These are phyloP conservation scores for Drosophila aff. DNA, from an alignment of 1,140 invertebrate species.

Conservation along the genomic window DNA sequence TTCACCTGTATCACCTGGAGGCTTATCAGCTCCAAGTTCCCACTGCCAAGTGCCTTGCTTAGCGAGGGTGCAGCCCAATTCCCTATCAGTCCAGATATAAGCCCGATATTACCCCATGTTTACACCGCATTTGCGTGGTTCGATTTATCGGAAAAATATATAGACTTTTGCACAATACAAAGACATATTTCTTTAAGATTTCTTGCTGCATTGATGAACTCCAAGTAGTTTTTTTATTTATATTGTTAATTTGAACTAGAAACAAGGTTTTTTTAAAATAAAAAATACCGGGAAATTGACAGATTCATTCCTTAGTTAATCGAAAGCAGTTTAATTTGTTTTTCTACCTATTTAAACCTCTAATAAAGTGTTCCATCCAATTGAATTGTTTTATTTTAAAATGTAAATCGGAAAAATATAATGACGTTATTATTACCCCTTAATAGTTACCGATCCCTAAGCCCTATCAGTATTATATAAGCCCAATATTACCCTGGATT, in stretches of 20 bases:
- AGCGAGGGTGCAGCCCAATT: conserved; percentile 33
- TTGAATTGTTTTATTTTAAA: too few relatives aligned
- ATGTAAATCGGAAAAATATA: too few relatives aligned
- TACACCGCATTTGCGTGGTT: conserved; percentile 28
- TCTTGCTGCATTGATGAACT: not conserved
- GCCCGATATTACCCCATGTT: conserved; percentile 39
- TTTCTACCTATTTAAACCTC: not conserved
- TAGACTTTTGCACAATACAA: not conserved
- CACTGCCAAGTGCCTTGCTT: conserved; percentile 34
- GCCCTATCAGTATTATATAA: not conserved
- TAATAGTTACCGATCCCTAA: not conserved
- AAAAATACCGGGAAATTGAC: not conserved
- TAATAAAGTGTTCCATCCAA: not conserved
- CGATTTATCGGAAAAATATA: conserved; percentile 24
- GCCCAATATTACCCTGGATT: not conserved
- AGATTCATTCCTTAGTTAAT: not conserved
- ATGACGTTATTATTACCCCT: too few relatives aligned
- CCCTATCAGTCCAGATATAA: conserved; percentile 41
- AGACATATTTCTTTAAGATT: not conserved
- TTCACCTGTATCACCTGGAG: conserved; percentile 31
- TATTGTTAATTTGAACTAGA: too few relatives aligned
- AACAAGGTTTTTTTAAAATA: not conserved
- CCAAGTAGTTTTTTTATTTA: not conserved
- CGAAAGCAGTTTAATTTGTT: too few relatives aligned
- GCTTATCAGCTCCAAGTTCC: conserved; percentile 35